Evolutionary conservation across 1,140 invertebrate species (phyloP).

Genomic region (Sinella curviseta): DNA sequence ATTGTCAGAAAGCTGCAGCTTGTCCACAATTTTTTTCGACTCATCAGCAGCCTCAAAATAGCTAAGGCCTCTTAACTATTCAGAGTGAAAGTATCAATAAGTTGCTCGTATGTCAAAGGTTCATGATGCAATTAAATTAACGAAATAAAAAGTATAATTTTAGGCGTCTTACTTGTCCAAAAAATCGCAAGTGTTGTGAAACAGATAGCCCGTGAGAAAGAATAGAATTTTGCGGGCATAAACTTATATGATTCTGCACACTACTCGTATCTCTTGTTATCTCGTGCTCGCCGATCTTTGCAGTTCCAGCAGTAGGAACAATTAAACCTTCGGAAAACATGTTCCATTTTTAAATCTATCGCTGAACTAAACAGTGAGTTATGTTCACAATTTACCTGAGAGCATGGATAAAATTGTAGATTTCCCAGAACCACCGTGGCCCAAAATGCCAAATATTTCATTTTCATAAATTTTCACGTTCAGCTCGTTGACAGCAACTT

Average conservation of each 20-base stretch:
- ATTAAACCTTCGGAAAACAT: slow-evolving; percentile 63
- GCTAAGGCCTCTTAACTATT: slow-evolving; percentile 59
- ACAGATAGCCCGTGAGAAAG: slow-evolving; percentile 88
- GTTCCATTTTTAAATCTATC: too few species aligned
- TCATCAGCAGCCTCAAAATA: slow-evolving; percentile 53
- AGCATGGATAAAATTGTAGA: slow-evolving; percentile 56
- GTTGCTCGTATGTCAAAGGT: neutral
- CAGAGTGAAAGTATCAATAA: neutral
- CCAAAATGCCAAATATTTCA: slow-evolving; percentile 63
- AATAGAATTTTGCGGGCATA: slow-evolving; percentile 94
- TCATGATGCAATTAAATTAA: neutral
- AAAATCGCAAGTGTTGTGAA: slow-evolving; percentile 85
- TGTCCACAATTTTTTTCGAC: slow-evolving; percentile 52
- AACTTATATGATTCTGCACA: slow-evolving; percentile 71
- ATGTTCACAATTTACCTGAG: slow-evolving; percentile 44
- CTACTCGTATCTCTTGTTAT: slow-evolving; percentile 62
- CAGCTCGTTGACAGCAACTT: slow-evolving; percentile 60
- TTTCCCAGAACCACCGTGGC: slow-evolving; percentile 61
- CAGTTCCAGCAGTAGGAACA: slow-evolving; percentile 68
- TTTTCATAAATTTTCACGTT: slow-evolving; percentile 61
- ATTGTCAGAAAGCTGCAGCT: slow-evolving; percentile 60
- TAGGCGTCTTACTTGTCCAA: slow-evolving; percentile 72
- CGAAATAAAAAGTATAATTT: neutral
- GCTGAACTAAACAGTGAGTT: too few species aligned
- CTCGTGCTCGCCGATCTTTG: slow-evolving; percentile 69